Base-by-base conservation (phyloP, 2,888 invertebrate genomes). In the Eledona agricola region DNA sequence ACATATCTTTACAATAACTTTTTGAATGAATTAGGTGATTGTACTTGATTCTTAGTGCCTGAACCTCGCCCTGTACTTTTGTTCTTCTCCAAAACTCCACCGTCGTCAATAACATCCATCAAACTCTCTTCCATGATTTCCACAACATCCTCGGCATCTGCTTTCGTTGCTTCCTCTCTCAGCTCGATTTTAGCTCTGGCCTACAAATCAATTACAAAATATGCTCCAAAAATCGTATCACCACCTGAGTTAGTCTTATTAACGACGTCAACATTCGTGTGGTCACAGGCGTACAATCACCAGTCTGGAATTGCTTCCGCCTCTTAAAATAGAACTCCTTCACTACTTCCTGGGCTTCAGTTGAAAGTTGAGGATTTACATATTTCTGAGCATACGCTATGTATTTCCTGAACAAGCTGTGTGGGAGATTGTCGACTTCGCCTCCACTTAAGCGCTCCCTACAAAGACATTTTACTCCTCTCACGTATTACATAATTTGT, bases 311-410 rank as follows among this genome's bases (percentile, higher is more conserved):
- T 23, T 81, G 83, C 45, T 82, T 80, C 3, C 94, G 79, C 20
- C 96, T 79, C 59, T 89, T 83, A 40, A 93, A 78, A 72, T 95
- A 96, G 76, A 93, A 96, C 4, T 84, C 78, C 75, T 89, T 86
- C 11, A 95, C 73, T 1, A 86, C 78, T 53, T 78, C 77, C 1
- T 86, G 86, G 1, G 96, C 95, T 40, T 86, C 87, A 0, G 76
- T 72, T 19, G 85, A 85, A 9, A 96, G 79, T 65, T 82, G 83
- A 0, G 96, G 95, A 59, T 89, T 85, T 0, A 95, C 90, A 75
- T 92, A 93, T 73, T 92, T 87, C 55, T 89, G 84, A 0, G 95
- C 92, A 75, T 96, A 97, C 0, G 90, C 90, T 61, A 97, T 89
- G 70, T 95, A 97, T 78, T 95, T 96, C 54, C 93, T 84, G 2